Conservation (phyloP, 2,888 invertebrate species). For the Leistus spinibarbis region DNA sequence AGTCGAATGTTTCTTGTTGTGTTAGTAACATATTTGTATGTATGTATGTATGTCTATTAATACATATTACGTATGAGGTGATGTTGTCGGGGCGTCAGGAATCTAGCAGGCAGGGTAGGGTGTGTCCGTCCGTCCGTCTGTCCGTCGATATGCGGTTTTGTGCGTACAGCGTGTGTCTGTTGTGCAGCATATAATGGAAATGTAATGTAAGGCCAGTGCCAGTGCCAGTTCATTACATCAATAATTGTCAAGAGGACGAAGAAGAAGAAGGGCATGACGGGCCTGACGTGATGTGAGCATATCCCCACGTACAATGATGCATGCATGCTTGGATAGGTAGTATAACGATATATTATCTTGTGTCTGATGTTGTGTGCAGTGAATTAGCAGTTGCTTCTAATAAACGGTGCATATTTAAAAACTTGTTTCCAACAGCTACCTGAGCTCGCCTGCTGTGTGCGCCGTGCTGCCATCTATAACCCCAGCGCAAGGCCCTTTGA, state of each 20-base stretch:
- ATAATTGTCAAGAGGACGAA: conserved; percentile 11
- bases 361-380: background rate
- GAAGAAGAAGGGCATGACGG: background rate
- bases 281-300: background rate
- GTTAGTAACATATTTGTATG: background rate
- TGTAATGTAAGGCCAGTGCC: background rate
- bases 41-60: background rate
- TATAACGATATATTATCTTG: background rate
- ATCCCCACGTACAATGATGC: background rate
- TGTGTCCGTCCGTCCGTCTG: background rate
- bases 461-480: background rate
- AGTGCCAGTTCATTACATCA: conserved; percentile 8
- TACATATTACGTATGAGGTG: background rate
- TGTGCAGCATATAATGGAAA: background rate
- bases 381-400: conserved; percentile 15
- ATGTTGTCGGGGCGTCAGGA: background rate
- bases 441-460: background rate
- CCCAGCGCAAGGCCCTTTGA: background rate
- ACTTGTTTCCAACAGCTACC: background rate
- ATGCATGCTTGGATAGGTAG: background rate
- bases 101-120: background rate
- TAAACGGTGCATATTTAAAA: conserved; percentile 11
- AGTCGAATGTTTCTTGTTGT: background rate
- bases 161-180: background rate
- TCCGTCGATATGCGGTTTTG: background rate